Percentiles rank a stretch among this genome's conserved stretches.
These are phyloP conservation scores for Eristalinus aeneus DNA, from an alignment of 2,888 invertebrate genomes.

Conservation along the genomic window DNA sequence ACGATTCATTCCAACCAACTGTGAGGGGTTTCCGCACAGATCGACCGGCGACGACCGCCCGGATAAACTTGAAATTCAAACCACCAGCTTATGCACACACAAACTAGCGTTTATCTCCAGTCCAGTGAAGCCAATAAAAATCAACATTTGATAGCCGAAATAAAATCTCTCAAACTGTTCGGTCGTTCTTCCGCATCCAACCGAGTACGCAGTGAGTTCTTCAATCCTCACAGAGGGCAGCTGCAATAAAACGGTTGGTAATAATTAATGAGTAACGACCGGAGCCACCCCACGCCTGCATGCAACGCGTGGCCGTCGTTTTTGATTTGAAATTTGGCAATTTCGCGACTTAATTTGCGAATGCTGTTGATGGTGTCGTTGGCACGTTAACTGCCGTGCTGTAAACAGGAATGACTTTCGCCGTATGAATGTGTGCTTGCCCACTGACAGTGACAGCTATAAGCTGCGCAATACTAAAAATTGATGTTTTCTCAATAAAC, in stretches of 20 bases:
- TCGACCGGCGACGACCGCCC: neutral
- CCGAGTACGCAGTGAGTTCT: neutral
- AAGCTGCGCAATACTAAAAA: slow-evolving; percentile 1
- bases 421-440: neutral
- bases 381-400: neutral
- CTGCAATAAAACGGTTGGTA: neutral
- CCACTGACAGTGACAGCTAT: too few relatives aligned
- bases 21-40: neutral
- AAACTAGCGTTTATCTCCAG: neutral
- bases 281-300: neutral
- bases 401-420: neutral
- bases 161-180: neutral
- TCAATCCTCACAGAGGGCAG: neutral
- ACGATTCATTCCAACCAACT: neutral
- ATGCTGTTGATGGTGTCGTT: neutral
- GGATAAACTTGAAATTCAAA: neutral
- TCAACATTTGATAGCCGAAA: neutral
- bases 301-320: neutral
- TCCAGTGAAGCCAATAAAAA: neutral
- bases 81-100: neutral
- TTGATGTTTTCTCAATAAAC: neutral
- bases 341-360: neutral
- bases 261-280: neutral
- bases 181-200: neutral
- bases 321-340: neutral